These are phyloP conservation scores for Colinus virginianus DNA, from an alignment of 2,113 vertebrate genomes.

Conservation along the genomic window DNA sequence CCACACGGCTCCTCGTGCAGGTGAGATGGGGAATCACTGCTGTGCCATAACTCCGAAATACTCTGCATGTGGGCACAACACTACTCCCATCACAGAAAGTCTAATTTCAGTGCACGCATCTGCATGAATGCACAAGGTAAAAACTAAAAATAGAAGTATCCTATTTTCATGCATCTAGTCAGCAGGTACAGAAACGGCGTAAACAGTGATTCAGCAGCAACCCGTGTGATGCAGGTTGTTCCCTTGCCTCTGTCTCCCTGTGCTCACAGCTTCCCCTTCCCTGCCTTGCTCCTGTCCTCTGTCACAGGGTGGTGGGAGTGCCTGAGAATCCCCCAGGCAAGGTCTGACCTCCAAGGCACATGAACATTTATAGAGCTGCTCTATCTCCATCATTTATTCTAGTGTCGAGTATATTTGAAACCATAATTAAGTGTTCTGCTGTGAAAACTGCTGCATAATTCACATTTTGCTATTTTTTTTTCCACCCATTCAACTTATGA, in stretches of 20 bases:
- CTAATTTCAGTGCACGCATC: not conserved
- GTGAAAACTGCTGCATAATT: not conserved
- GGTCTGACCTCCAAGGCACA: not conserved
- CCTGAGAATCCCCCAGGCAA: not conserved
- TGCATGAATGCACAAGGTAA: slow-evolving; percentile 60
- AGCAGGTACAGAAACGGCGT: slow-evolving; percentile 48
- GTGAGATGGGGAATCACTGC: not conserved
- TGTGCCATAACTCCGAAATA: not conserved
- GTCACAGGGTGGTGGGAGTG: not conserved
- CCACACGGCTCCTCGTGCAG: accelerated
- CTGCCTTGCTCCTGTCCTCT: not conserved
- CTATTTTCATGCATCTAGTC: slow-evolving; percentile 41
- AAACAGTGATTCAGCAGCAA: slow-evolving; percentile 67
- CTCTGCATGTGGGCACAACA: not conserved
- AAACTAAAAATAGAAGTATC: slow-evolving; percentile 57
- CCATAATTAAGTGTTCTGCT: not conserved
- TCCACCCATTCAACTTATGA: not conserved
- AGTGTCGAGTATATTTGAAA: not conserved
- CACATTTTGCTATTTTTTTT: not conserved
- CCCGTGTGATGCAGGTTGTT: not conserved
- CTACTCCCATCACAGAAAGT: slow-evolving; percentile 16
- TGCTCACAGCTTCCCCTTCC: not conserved
- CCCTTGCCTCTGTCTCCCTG: not conserved
- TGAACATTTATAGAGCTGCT: accelerated
- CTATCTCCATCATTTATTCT: not conserved